Base-by-base conservation (phyloP, 2,797 vertebrate genomes). In the Ptychadena robeensis region DNA sequence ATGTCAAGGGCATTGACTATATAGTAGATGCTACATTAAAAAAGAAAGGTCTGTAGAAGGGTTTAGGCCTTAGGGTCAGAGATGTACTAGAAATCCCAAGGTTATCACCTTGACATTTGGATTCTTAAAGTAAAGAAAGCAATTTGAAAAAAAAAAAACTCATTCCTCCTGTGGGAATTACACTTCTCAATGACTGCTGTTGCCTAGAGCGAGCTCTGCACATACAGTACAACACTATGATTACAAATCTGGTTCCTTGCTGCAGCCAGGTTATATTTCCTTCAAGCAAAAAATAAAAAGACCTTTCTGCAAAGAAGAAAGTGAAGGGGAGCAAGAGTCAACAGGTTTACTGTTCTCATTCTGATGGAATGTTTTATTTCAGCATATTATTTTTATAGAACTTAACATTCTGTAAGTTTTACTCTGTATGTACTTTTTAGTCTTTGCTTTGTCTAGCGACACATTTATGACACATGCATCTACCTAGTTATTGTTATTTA, bases 241-340 rank as follows among this genome's bases (percentile, higher is more conserved):
- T 83, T 83, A 78, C 81, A 78, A 83, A 83, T 78, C 73, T 27
- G 15, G 59, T 59, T 82, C 73, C 37, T 77, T 34, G 74, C 68
- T 31, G 65, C 38, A 78, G 74, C 65, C 48, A 57, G 38, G 38
- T 83, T 67, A 75, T 68, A 59, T 79, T 57, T 68, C 32, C 27
- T 59, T 75, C 40, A 34, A 73, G 38, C 72, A 82, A 66, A 30
- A 67, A n/a, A n/a, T n/a, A n/a, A n/a, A 75, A 28, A 75, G 40
- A 12, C 18, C 25, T 57, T 9, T 57, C 38, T 66, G 25, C 32
- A 30, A 72, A 71, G 15, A 74, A 22, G 14, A 66, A 28, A 81
- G 38, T 28, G 61, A 65, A 53, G 32, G 31, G 28, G 40, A 35
- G 44, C 18, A 53, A 53, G 44, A 53, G 44, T 53, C 44, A 22